Conservation (phyloP, 2,113 vertebrate species). For the Grammomys dolichurus region DNA sequence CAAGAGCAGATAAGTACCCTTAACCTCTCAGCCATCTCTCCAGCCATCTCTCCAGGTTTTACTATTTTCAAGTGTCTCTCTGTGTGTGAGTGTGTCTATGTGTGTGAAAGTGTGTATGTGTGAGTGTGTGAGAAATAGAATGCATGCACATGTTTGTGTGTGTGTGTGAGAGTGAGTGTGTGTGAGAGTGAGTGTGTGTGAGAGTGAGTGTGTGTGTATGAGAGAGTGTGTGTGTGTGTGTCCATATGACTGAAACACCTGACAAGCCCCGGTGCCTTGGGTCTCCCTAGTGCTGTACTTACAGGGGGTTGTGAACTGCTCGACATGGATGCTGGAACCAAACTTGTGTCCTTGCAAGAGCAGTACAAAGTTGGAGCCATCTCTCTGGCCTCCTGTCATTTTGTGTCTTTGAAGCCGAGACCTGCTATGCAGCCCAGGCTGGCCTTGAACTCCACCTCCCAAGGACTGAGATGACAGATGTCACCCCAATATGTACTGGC, state of each 20-base stretch:
- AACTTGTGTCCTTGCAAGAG: not conserved
- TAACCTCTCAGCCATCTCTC: not conserved
- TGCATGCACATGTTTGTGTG: too few species aligned
- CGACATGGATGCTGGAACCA: not conserved
- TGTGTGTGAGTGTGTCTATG: not conserved
- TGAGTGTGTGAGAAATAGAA: not conserved
- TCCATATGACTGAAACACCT: not conserved
- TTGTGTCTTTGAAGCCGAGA: not conserved
- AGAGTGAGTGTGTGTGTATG: not conserved
- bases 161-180: not conserved
- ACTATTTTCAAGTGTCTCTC: not conserved
- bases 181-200: not conserved
- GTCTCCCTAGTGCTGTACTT: not conserved
- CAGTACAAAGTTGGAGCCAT: too few species aligned
- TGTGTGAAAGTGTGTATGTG: not conserved
- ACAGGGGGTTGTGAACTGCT: not conserved
- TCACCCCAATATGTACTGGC: not conserved
- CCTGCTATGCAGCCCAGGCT: not conserved
- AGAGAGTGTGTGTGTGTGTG: not conserved
- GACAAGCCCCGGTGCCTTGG: not conserved
- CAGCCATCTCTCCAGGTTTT: not conserved
- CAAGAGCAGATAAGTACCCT: not conserved
- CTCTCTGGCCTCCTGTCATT: not conserved
- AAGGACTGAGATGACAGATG: not conserved
- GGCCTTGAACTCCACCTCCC: not conserved